A percentile compares a stretch with the other conserved stretches of the same genome.
Conservation (phyloP, 2,888 invertebrate genomes). For the Ligdia adustata region DNA sequence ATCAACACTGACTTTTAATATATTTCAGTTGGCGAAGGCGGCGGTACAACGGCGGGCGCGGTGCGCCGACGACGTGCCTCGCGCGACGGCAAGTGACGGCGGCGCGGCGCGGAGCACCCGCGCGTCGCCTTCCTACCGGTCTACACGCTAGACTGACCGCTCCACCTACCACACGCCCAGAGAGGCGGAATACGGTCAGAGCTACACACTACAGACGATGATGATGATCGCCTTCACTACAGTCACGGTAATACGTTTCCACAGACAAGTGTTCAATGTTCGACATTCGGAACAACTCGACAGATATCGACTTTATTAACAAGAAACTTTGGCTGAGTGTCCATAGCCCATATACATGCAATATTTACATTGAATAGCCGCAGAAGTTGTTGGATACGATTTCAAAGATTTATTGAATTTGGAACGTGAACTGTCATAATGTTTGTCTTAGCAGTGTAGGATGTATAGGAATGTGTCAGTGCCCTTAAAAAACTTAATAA, state of each 20-base stretch:
- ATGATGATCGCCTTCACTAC: too few species aligned
- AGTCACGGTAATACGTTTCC: too few species aligned
- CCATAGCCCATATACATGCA: too few species aligned
- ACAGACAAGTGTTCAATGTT: too few species aligned
- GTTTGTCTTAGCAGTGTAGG: too few species aligned
- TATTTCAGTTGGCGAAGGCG: slow-evolving; percentile 64
- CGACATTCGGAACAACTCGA: too few species aligned
- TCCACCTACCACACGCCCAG: slow-evolving; percentile 2
- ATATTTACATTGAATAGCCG: too few species aligned
- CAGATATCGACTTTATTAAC: slow-evolving; percentile 4
- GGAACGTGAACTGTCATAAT: slow-evolving; percentile 6
- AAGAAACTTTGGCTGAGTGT: slow-evolving; percentile 7
- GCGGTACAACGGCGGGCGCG: slow-evolving; percentile 50
- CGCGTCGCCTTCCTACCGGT: slow-evolving; percentile 43
- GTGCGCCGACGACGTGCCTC: slow-evolving; percentile 86
- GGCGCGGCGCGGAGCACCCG: slow-evolving; percentile 80
- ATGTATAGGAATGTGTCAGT: slow-evolving; percentile 14
- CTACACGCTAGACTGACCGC: slow-evolving; percentile 41
- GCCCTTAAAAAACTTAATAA: slow-evolving; percentile 15
- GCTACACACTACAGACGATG: too few species aligned
- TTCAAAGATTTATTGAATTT: too few species aligned
- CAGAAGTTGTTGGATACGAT: too few species aligned
- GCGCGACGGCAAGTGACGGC: slow-evolving; percentile 90
- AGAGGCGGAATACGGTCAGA: too few species aligned
- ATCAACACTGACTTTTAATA: neutral